Base-by-base conservation (phyloP, 2,113 vertebrate species). In the Erythrocebus patas region DNA sequence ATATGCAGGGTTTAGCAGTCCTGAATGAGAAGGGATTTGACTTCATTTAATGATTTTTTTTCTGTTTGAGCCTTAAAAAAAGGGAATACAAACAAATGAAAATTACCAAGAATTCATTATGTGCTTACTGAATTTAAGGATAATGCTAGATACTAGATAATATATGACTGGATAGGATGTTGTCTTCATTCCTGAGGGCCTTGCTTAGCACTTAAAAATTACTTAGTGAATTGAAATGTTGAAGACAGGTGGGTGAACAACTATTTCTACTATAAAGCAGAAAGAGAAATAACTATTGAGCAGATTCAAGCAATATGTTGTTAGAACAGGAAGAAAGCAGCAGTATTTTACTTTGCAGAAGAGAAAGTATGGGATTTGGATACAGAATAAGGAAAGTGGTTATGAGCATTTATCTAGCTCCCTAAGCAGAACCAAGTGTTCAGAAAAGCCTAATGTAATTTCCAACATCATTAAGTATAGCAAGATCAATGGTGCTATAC, bases 391-490 rank as follows among this genome's bases (percentile, higher is more conserved):
- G 22, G 64, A 86, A 91, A 91, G 32, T 55, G 22, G 48, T 80
- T 75, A 43, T 68, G 16, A 96, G 17, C 22, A 91, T 68, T 94
- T 95, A 38, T 91, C 38, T 86, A 57, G 18, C 35, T 91, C 35
- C 17, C 38, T 30, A 79, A 81, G 73, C 64, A 95, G 76, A 87
- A 91, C 45, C 73, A 96, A 79, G 66, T 81, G 20, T 93, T 94
- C 40, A 88, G 66, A 59, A 66, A 96, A 96, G 22, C 3, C 30
- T 72, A 96, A 61, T 75, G 59, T 32, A 97, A 91, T 82, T 89
- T 93, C 14, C 83, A 93, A 64, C 32, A 75, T 82, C 32, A 68
- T 96, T 96, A 89, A 89, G 82, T 87, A 90, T 75, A 87, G 16
- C 25, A 96, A 93, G 72, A 55, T 70, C 17, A 89, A 40, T 27